Evolutionary conservation across 2,113 vertebrate species (phyloP), one percentile per base, ranked within the genome.

Genomic region (Leptosomus discolor): DNA sequence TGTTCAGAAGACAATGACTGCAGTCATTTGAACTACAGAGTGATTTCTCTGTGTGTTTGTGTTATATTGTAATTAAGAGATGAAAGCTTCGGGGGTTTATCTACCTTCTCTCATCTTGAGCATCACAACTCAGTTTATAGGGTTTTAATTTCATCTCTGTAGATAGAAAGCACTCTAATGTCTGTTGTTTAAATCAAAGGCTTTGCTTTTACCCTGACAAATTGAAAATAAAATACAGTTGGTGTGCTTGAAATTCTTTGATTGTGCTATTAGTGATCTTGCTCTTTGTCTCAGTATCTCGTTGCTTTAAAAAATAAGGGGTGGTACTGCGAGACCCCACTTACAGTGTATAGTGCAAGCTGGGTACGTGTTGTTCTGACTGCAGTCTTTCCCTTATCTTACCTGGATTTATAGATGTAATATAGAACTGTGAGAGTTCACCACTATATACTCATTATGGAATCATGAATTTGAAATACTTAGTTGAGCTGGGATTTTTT

Each of bases 121-220:
- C 92, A 94, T 97, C 92, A 63, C 96, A 95, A 97, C 86, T 90
- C 41, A 61, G 75, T 68, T 91, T 94, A 53, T 92, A 76, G 61
- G 39, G 24, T 87, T 95, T 97, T 96, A 94, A 96, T 95, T 98
- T 93, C 26, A 56, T 58, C 46, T 91, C 75, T 95, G 50, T 84
- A 91, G 63, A 96, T 90, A 89, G 68, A 85, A 94, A 93, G 82
- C 92, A 92, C 89, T 98, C 89, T 85, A 71, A 56, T 87, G 29
- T 85, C 77, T 58, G 39, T 97, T 97, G 92, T 82, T 97, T 97
- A 96, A 97, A 98, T 98, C 98, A 98, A 98, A 98, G 98, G 69
- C 43, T 94, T 92, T 97, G 92, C 85, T 97, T 97, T 95, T 95
- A 85, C 61, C 34, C 51, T 85, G 78, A 68, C 34, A 77, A 90